Conservation (phyloP, 2,888 invertebrate species). For the Parnassius glacialis region DNA sequence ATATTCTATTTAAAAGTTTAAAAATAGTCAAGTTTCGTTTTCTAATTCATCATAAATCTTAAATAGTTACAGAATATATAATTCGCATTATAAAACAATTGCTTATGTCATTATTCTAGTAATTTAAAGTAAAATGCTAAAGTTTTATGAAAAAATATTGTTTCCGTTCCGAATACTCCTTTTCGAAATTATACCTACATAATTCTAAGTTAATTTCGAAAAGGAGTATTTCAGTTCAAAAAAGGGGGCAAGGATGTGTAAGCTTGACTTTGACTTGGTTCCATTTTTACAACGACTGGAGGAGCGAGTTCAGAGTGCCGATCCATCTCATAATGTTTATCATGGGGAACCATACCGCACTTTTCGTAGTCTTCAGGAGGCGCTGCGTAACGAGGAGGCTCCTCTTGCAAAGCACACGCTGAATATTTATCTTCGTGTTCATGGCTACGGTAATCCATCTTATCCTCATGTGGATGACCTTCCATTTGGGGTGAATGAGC, state of each 20-base stretch:
- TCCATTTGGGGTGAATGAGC: constrained; percentile 83
- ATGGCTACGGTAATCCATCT: constrained; percentile 67
- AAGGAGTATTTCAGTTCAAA: constrained; percentile 86
- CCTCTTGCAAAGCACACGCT: constrained; percentile 72
- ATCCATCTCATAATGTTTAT: constrained; percentile 73
- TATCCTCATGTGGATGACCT: constrained; percentile 76
- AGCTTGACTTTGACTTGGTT: constrained; percentile 80
- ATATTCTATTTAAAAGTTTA: too few species aligned
- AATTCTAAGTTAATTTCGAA: constrained; percentile 74
- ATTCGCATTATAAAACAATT: neutral
- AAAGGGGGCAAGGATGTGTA: constrained; percentile 89
- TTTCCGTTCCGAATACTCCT: constrained; percentile 61
- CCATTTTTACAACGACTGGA: constrained; percentile 80
- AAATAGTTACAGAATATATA: too few species aligned
- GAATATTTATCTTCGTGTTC: constrained; percentile 74
- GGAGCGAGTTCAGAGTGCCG: constrained; percentile 68
- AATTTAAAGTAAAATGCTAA: neutral
- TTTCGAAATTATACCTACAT: constrained; percentile 71
- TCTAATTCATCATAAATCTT: too few species aligned
- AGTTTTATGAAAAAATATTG: neutral
- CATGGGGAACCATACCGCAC: constrained; percentile 73
- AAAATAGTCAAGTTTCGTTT: too few species aligned
- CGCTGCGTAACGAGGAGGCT: constrained; percentile 79
- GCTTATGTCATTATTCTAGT: neutral
- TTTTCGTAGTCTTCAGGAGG: constrained; percentile 82